phyloP scores from a whole-genome alignment of 2,888 invertebrate species.

The Idaea dimidiata region DNA sequence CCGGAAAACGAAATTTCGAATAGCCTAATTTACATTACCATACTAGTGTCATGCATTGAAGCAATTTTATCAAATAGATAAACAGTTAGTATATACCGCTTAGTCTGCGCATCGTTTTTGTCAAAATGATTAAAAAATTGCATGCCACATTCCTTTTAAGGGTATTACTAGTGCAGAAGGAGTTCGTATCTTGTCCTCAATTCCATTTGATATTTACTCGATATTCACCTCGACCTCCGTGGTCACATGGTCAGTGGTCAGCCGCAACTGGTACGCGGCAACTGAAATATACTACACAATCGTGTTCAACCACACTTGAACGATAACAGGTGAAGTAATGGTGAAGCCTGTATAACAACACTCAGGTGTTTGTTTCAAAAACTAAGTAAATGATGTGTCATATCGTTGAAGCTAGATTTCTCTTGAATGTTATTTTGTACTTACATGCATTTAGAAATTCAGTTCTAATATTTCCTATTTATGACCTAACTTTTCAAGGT shows the following conservation, averaged over 20 bases:
- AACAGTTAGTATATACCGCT: too few species aligned
- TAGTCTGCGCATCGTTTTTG: too few species aligned
- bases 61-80: too few species aligned
- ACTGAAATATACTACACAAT: background rate
- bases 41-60: too few species aligned
- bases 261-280: constrained; percentile 34
- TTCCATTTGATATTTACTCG: constrained; percentile 22
- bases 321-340: background rate
- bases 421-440: background rate
- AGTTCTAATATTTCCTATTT: background rate
- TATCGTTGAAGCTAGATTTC: background rate
- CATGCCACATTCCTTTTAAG: background rate
- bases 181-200: background rate
- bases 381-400: background rate
- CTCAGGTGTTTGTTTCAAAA: background rate
- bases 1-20: background rate
- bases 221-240: constrained; percentile 35
- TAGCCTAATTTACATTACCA: too few species aligned
- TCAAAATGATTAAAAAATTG: too few species aligned
- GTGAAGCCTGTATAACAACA: background rate
- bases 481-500: too few species aligned
- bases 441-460: background rate
- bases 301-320: background rate
- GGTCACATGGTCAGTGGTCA: constrained; percentile 21
- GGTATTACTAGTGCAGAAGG: background rate